These are phyloP conservation scores for Psittacara wagleri DNA, from an alignment of 2,113 vertebrate genomes.

Conservation along the genomic window DNA sequence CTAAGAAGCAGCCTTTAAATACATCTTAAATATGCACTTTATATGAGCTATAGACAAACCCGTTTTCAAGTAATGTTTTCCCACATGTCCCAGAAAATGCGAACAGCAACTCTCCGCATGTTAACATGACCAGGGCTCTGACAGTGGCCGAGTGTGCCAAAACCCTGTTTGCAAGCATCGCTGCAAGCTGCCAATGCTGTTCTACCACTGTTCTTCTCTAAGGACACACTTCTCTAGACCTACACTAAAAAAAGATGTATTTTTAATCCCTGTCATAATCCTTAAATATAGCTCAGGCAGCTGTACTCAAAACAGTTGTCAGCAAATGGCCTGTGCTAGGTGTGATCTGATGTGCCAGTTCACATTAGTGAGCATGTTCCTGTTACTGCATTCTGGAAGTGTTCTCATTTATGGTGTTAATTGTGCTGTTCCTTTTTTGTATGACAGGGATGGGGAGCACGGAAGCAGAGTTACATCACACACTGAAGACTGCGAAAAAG, in stretches of 20 bases:
- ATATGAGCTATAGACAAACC: not conserved
- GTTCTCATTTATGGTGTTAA: not conserved
- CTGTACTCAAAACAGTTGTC: not conserved
- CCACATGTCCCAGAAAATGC: not conserved
- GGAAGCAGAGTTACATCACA: not conserved
- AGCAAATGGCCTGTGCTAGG: not conserved
- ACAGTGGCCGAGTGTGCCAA: not conserved
- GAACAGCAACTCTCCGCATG: not conserved
- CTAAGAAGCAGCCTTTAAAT: slow-evolving; percentile 23
- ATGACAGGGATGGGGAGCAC: not conserved
- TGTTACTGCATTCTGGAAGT: not conserved
- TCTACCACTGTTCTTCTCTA: not conserved
- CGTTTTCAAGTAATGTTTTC: slow-evolving; percentile 14
- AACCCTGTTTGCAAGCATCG: not conserved
- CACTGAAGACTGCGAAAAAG: not conserved
- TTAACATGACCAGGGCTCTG: not conserved
- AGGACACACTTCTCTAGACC: not conserved
- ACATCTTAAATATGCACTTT: not conserved
- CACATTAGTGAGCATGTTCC: not conserved
- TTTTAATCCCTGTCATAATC: not conserved
- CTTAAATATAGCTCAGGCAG: not conserved
- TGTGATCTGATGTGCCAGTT: not conserved
- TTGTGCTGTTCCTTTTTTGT: not conserved
- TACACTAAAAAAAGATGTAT: not conserved
- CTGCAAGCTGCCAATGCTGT: not conserved